Percentiles rank a stretch among this genome's conserved stretches.
Evolutionary conservation across 2,888 invertebrate species (phyloP).

Genomic region (Pandemis heparana): DNA sequence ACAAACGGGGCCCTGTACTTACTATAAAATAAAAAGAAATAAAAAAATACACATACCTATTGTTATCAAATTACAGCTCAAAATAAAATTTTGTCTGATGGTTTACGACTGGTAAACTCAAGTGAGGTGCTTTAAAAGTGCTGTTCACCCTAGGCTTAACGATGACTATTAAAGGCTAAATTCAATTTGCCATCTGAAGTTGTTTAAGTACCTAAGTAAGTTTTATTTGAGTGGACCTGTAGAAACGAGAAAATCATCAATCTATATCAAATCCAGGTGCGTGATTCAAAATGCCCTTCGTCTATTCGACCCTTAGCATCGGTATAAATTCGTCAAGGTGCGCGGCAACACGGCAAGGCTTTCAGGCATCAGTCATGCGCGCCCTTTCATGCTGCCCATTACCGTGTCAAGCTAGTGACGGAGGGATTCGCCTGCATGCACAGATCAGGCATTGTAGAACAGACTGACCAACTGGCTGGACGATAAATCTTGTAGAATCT

Average conservation of each 20-base stretch:
- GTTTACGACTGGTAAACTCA: no score
- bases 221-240: neutral
- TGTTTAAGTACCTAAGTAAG: neutral
- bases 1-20: no score
- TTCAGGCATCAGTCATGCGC: conserved; percentile 79
- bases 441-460: conserved; percentile 44
- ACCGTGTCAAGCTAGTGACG: conserved; percentile 72
- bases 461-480: neutral
- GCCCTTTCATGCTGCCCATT: conserved; percentile 82
- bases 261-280: conserved; percentile 5
- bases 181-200: no score
- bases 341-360: conserved; percentile 75
- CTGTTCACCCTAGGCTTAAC: no score
- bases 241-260: neutral
- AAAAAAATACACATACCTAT: no score
- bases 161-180: no score
- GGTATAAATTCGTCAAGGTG: conserved; percentile 32
- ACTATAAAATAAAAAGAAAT: no score
- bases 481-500: neutral
- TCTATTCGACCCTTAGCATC: conserved; percentile 23
- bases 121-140: no score
- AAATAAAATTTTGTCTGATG: no score
- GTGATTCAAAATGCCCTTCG: conserved; percentile 1
- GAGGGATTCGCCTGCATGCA: conserved; percentile 58
- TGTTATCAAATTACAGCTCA: no score